Evolutionary conservation across 2,797 vertebrate species (phyloP).

Genomic region (Okamejei kenojei): DNA sequence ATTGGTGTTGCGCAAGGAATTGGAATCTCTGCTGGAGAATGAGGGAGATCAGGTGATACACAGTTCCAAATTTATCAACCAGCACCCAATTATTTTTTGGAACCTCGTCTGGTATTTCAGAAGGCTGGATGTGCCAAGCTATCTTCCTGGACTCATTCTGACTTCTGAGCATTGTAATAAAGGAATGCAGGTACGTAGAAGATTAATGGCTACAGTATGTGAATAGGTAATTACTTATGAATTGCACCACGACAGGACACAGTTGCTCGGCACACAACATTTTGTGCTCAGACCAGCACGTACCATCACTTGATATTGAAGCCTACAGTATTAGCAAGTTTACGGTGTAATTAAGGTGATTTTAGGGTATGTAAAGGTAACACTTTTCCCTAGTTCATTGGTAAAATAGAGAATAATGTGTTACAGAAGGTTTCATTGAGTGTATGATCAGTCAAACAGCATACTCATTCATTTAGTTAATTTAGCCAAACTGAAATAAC

Average conservation of each 20-base stretch:
- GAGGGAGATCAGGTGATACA: conserved; percentile 96
- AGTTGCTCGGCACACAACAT: neutral
- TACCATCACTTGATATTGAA: too few relatives aligned
- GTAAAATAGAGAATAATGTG: neutral
- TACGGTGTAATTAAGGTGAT: neutral
- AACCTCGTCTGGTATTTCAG: conserved; percentile 96
- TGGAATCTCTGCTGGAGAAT: conserved; percentile 91
- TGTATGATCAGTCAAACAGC: neutral
- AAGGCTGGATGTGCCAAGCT: conserved; percentile 82
- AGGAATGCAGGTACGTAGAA: conserved; percentile 74
- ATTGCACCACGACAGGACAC: neutral
- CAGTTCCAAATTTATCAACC: conserved; percentile 91
- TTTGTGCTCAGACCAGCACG: neutral
- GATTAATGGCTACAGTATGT: neutral
- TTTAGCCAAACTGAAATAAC: too few relatives aligned
- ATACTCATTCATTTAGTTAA: too few relatives aligned
- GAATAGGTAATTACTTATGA: neutral
- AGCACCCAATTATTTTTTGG: conserved; percentile 98
- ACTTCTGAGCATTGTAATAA: conserved; percentile 94
- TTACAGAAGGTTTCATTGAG: neutral
- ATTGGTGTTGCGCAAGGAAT: conserved; percentile 88
- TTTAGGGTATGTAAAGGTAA: neutral
- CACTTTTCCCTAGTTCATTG: neutral
- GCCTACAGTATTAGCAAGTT: too few relatives aligned
- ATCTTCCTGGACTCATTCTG: conserved; percentile 86